These are phyloP conservation scores for Dasyornis broadbenti DNA, from an alignment of 2,113 vertebrate species.

Conservation along the genomic window DNA sequence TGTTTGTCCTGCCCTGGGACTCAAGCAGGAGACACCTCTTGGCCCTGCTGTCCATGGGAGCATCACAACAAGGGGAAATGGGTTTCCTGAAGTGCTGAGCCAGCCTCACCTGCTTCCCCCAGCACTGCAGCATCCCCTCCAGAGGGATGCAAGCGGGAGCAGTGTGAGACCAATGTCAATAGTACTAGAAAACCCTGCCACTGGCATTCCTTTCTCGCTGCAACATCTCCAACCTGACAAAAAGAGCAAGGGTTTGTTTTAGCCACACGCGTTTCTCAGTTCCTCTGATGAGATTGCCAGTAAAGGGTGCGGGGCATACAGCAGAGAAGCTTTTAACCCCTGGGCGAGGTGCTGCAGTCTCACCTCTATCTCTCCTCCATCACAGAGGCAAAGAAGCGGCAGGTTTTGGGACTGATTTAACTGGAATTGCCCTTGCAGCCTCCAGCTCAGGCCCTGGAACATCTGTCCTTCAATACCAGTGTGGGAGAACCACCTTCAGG, in stretches of 20 bases:
- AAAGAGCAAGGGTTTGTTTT: neutral
- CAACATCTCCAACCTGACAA: neutral
- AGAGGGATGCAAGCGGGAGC: neutral
- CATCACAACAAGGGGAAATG: neutral
- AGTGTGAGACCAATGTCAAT: neutral
- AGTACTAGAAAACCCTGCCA: neutral
- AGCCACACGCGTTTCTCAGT: neutral
- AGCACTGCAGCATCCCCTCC: neutral
- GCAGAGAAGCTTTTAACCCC: neutral
- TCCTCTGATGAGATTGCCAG: neutral
- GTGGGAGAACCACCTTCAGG: conserved; percentile 1
- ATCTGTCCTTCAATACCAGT: neutral
- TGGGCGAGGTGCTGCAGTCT: neutral
- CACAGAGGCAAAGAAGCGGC: neutral
- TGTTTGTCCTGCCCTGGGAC: neutral
- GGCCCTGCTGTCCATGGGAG: neutral
- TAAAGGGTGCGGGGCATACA: neutral
- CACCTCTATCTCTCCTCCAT: neutral
- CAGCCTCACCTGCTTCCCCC: neutral
- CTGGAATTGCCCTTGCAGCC: neutral
- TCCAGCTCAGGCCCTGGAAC: neutral
- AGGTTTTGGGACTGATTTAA: neutral
- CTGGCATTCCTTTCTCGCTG: neutral
- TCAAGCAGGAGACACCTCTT: neutral
- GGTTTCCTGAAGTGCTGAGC: conserved; percentile 8